These are phyloP conservation scores for Gavialis gangeticus DNA, from an alignment of 2,113 vertebrate species.

Conservation along the genomic window DNA sequence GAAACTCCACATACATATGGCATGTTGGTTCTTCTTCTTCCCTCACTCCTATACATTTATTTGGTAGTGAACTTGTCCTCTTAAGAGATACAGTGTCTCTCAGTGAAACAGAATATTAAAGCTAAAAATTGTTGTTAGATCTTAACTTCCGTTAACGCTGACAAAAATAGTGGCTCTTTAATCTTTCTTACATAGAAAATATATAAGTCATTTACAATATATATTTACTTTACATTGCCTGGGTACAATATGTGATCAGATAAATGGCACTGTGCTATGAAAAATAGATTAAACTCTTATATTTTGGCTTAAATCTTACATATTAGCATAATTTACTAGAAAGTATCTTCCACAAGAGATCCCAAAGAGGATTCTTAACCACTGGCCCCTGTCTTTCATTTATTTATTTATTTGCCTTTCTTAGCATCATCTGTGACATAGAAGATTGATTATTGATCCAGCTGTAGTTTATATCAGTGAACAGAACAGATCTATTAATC, in stretches of 20 bases:
- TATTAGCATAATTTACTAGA: not conserved
- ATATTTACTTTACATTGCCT: not conserved
- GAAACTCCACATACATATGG: accelerated
- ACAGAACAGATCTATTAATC: not conserved
- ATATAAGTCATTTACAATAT: not conserved
- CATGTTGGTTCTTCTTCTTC: not conserved
- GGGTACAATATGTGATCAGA: not conserved
- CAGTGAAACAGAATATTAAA: not conserved
- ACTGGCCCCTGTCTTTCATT: not conserved
- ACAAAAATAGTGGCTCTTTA: not conserved
- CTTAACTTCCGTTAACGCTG: not conserved
- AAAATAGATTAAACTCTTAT: not conserved
- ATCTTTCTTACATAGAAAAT: not conserved
- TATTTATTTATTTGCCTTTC: not conserved
- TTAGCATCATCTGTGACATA: not conserved
- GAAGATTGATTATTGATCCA: not conserved
- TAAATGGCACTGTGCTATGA: not conserved
- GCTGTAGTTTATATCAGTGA: not conserved
- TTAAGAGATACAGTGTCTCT: not conserved
- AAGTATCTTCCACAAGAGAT: not conserved
- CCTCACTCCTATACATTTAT: not conserved
- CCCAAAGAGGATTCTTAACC: not conserved
- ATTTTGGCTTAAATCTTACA: not conserved
- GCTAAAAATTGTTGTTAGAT: not conserved
- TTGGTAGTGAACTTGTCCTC: not conserved